phyloP scores from a whole-genome alignment of 2,888 invertebrate species.

The Microctonus brassicae region DNA sequence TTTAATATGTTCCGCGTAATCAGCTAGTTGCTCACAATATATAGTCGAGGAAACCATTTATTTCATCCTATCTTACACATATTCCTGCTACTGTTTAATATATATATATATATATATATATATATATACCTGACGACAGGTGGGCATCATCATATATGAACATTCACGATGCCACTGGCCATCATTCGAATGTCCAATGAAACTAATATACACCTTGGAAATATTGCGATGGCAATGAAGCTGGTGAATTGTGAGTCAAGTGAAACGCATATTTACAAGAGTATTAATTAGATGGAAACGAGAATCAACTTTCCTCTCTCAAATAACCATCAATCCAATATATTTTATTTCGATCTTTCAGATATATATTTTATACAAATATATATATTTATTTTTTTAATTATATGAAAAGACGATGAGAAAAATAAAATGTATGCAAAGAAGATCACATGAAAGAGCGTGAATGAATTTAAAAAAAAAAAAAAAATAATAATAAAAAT shows the following conservation, averaged over 20 bases:
- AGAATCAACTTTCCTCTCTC: constrained; percentile 49
- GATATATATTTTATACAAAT: not conserved
- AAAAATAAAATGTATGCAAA: not conserved
- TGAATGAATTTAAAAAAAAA: not conserved
- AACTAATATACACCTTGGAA: not conserved
- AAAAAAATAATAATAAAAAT: not conserved
- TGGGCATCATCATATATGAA: not conserved
- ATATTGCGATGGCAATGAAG: not conserved
- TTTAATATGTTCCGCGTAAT: constrained; percentile 47
- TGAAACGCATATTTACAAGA: constrained; percentile 28
- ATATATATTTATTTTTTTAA: not conserved
- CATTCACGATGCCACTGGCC: not conserved
- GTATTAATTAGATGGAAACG: constrained; percentile 47
- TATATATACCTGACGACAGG: not conserved
- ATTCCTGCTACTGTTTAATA: not conserved
- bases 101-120: not conserved
- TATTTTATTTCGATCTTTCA: not conserved
- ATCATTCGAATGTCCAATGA: constrained; percentile 1
- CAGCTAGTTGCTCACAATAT: constrained; percentile 31
- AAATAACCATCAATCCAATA: constrained; percentile 7
- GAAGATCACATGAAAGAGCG: not conserved
- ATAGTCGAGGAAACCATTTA: not conserved
- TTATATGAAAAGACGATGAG: not conserved
- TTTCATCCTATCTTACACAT: not conserved
- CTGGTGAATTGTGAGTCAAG: constrained; percentile 14